Conservation (phyloP, 2,797 vertebrate species). For the Cossypha dichroa region DNA sequence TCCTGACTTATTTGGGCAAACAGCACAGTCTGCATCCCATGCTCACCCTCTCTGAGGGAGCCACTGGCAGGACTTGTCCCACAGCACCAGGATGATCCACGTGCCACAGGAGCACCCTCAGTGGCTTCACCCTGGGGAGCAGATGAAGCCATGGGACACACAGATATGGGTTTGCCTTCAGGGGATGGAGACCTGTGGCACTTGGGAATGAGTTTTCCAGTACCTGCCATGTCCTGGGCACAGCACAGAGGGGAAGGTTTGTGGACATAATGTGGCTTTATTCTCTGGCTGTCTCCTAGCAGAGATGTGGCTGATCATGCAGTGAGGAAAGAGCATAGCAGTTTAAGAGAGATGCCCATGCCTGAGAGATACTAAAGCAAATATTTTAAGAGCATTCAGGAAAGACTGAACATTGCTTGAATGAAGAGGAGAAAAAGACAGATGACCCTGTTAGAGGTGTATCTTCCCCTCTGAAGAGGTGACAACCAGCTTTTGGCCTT, state of each 20-base stretch:
- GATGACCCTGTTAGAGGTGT: neutral
- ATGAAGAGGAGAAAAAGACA: neutral
- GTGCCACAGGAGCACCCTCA: neutral
- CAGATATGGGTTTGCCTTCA: neutral
- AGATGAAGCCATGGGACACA: neutral
- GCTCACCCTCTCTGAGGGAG: neutral
- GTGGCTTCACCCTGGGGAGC: neutral
- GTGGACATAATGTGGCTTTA: rapidly evolving
- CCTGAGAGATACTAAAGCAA: neutral
- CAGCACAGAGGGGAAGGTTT: neutral
- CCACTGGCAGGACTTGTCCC: neutral
- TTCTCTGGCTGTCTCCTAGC: neutral
- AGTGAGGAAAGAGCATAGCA: neutral
- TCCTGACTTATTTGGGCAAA: conserved; percentile 34
- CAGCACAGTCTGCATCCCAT: neutral
- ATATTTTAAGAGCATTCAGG: neutral
- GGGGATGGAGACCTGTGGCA: neutral
- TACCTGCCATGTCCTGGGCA: too few species aligned
- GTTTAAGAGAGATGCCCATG: neutral
- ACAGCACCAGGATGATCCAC: rapidly evolving
- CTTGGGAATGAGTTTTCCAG: neutral
- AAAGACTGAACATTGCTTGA: neutral
- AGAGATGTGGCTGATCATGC: neutral
- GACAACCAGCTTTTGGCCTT: neutral
- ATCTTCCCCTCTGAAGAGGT: neutral